Evolutionary conservation across 2,888 invertebrate species (phyloP).

Genomic region (Allacma fusca): DNA sequence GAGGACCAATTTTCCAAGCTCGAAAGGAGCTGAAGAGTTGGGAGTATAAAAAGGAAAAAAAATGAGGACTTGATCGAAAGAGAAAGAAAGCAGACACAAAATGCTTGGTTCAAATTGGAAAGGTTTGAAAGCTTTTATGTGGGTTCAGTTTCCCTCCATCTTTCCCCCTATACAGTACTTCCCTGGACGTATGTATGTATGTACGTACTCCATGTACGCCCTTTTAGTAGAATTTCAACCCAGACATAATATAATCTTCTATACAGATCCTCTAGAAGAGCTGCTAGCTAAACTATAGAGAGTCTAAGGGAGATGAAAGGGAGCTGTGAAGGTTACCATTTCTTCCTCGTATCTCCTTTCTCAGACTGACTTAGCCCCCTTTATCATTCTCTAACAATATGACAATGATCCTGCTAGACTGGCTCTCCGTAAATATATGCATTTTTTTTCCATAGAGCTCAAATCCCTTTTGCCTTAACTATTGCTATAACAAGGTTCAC

Average conservation of each 20-base stretch:
- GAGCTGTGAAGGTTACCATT: slow-evolving; percentile 4
- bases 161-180: background rate
- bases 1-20: background rate
- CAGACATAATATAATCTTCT: background rate
- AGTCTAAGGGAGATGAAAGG: no score
- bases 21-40: background rate
- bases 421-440: no score
- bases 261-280: no score
- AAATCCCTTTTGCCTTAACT: no score
- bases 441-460: no score
- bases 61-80: slow-evolving; percentile 16
- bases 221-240: background rate
- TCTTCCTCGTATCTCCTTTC: background rate
- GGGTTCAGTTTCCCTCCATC: background rate
- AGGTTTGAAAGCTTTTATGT: slow-evolving; percentile 21
- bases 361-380: slow-evolving; percentile 11
- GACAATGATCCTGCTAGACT: slow-evolving; percentile 2
- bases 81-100: slow-evolving; percentile 2
- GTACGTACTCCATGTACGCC: background rate
- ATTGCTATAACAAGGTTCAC: no score
- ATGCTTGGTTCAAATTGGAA: slow-evolving; percentile 14
- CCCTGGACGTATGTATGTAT: background rate
- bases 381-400: slow-evolving; percentile 6
- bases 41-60: background rate
- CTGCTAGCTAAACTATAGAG: no score